Evolutionary conservation across 2,113 vertebrate species (phyloP), one percentile per base, ranked within the genome.

Genomic region (Pomatostomus ruficeps): DNA sequence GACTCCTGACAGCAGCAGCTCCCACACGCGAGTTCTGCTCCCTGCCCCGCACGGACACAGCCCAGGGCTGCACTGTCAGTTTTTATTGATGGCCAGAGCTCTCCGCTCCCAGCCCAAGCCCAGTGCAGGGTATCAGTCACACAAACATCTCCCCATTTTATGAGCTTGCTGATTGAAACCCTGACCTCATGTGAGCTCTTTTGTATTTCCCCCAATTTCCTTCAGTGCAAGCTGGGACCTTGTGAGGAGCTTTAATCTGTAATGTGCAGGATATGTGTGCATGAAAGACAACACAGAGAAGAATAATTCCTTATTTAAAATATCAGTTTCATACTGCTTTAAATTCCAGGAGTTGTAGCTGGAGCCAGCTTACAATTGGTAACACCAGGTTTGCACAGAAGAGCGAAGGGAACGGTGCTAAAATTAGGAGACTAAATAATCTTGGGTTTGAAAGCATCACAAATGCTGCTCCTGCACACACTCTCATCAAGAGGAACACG

Each of bases 401-500:
- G 59, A 59, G 63, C 85, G 65, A 75, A 70, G 40, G 73, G 85
- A 85, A 38, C 45, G 75, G 73, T 45, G 87, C 91, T 88, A 85
- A 91, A 91, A 78, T 91, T 75, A 89, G 88, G 77, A 79, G 54
- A 38, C 54, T 82, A 81, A 65, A 80, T 71, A 65, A 75, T 73
- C 77, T 85, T 0, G 0, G 54, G 16, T 82, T 78, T 91, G 49
- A 89, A 81, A 75, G 61, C 87, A 87, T 82, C 81, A 22, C 43
- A 82, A 95, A 88, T 91, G 74, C 87, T 76, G 40, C 54, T 75
- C 74, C 46, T 65, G 71, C 82, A 85, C 92, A 79, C 73, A 72
- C 10, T 35, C 35, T 81, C 77, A 71, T 93, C 68, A 89, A 61
- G 58, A 82, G 68, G 57, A 74, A 31, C 10, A 7, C 3, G 9